Percentiles rank a stretch among this genome's conserved stretches.
phyloP scores from a whole-genome alignment of 2,888 invertebrate genomes.

The Rhagonycha lutea region DNA sequence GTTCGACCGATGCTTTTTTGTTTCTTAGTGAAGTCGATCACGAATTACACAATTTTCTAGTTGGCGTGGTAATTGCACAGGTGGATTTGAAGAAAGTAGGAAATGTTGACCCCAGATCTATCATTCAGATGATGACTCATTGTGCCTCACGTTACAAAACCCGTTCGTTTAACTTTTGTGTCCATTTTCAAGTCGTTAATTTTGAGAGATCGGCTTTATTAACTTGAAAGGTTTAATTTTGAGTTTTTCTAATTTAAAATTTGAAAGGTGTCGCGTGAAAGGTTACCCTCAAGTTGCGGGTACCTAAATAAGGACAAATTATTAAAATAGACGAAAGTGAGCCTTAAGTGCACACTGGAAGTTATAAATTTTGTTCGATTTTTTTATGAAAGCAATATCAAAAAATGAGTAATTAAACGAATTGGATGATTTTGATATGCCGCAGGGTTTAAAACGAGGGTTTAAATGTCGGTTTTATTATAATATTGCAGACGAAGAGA shows the following conservation, averaged over 20 bases:
- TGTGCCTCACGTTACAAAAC: slow-evolving; percentile 40
- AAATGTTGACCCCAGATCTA: slow-evolving; percentile 49
- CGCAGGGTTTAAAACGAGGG: slow-evolving; percentile 8
- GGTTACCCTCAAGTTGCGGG: slow-evolving; percentile 45
- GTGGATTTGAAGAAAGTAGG: slow-evolving; percentile 39
- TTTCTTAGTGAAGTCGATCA: neutral
- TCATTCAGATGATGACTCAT: slow-evolving; percentile 44
- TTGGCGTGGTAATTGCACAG: slow-evolving; percentile 22
- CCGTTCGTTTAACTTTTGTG: slow-evolving; percentile 24
- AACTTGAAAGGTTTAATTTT: neutral
- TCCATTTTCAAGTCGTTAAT: slow-evolving; percentile 9
- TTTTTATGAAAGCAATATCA: neutral
- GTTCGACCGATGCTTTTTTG: neutral
- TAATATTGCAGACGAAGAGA: slow-evolving; percentile 11
- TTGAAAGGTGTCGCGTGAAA: slow-evolving; percentile 1
- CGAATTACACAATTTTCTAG: neutral
- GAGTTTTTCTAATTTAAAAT: neutral
- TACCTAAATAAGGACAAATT: slow-evolving; percentile 51
- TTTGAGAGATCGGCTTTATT: neutral
- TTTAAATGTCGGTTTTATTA: slow-evolving; percentile 8
- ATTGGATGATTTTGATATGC: slow-evolving; percentile 3
- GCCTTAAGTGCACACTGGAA: slow-evolving; percentile 40
- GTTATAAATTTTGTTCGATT: neutral
- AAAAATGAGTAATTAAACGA: slow-evolving; percentile 17
- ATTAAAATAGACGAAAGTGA: slow-evolving; percentile 46